Base-by-base conservation (phyloP, 2,113 vertebrate species). In the Hyperoodon ampullatus region DNA sequence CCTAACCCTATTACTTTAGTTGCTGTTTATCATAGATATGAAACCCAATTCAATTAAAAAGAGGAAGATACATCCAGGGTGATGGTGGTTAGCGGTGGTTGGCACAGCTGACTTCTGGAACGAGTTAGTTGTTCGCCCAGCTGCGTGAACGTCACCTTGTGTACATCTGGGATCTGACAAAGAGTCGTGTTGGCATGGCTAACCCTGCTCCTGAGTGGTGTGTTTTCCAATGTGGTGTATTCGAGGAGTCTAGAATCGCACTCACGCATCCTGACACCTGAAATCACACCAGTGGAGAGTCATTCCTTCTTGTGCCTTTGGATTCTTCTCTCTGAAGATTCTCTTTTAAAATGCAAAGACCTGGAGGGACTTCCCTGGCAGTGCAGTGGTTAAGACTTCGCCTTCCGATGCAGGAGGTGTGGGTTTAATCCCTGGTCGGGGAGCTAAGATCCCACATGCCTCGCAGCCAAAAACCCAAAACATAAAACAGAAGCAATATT, bases 41-140 rank as follows among this genome's bases (percentile, higher is more conserved):
- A 95, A 97, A 61, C 44, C 28, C 61, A n/a, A 8, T 19, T 65
- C 70, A 89, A 84, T 94, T 95, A 80, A 80, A 78, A 86, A 77
- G 65, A 61, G 19, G 33, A 53, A n/a, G 80, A 19, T 75, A 42
- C 26, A 50, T n/a, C 14, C 7, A 65, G 58, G 28, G 11, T 78
- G 58, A 8, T n/a, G 65, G 44, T 21, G 10, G 55, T 47, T 61
- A 55, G 42, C 28, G 6, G n/a, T 44, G 24, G 28, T 47, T 83
- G 84, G 53, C 30, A 85, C 39, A 71, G 53, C n/a, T 55, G 39
- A 21, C 42, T 60, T 68, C 33, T 18, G 26, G 28, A 58, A 58
- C 55, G 58, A 66, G 39, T 35, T 21, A 58, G 60, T 9, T 60
- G 1, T 60, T n/a, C 30, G 13, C 53, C 21, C 13, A 33, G 10